Evolutionary conservation across 2,797 vertebrate genomes (phyloP).

Genomic region (Hybognathus amarus): DNA sequence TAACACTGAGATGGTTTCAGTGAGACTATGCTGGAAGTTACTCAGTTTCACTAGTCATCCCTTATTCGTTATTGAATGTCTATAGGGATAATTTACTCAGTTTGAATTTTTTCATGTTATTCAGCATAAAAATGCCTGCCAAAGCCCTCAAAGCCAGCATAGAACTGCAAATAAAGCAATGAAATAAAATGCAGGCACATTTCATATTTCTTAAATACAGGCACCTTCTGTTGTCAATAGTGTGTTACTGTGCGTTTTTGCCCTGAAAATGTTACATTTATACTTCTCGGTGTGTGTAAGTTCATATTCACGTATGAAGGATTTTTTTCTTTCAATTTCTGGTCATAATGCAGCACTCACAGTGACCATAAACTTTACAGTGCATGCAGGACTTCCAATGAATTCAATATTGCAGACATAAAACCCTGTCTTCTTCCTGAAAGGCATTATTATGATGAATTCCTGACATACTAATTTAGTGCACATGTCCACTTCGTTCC

Average conservation of each 20-base stretch:
- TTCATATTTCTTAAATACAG: slow-evolving; percentile 1
- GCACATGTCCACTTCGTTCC: slow-evolving; percentile 33
- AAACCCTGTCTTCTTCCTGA: slow-evolving; percentile 24
- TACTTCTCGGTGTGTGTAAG: not conserved
- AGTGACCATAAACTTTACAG: slow-evolving; percentile 4
- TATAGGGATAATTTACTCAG: not conserved
- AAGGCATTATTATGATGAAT: slow-evolving; percentile 29
- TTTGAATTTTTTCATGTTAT: not conserved
- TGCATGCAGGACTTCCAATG: not conserved
- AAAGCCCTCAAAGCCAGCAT: slow-evolving; percentile 2
- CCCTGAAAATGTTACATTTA: not conserved
- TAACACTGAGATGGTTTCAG: not conserved
- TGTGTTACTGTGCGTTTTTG: not conserved
- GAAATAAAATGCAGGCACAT: slow-evolving; percentile 7
- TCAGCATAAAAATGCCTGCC: not conserved
- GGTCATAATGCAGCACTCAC: not conserved
- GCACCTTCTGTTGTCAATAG: not conserved
- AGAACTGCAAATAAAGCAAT: not conserved
- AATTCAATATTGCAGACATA: slow-evolving; percentile 11
- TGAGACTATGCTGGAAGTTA: not conserved
- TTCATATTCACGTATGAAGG: not conserved
- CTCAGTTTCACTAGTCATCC: not conserved
- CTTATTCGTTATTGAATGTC: not conserved
- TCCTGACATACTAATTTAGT: slow-evolving; percentile 36
- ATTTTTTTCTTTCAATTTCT: not conserved